Base-by-base conservation (phyloP, 2,888 invertebrate genomes). In the Diplazon laetatorius region DNA sequence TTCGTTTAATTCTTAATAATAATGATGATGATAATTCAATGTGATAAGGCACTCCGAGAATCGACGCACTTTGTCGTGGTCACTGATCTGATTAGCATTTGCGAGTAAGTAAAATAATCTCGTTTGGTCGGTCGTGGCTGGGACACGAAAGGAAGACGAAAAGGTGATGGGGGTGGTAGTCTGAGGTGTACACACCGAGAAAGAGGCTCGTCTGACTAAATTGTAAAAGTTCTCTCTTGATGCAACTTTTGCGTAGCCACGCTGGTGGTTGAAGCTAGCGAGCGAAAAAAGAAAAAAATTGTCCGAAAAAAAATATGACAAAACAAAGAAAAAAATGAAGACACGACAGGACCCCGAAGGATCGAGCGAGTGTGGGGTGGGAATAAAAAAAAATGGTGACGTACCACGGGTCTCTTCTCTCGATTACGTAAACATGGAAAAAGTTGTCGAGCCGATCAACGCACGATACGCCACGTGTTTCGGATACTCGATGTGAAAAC, bases 391-490 rank as follows among this genome's bases (percentile, higher is more conserved):
- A 78, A 65, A 74, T 69, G 37, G 68, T 60, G 66, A 71, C 60
- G 39, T 62, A 48, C 60, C 75, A 44, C 46, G 59, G 65, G 35
- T 52, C n/a, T n/a, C n/a, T 50, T 52, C 62, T 39, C 73, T 44
- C 59, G 62, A 84, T 84, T 84, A 82, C 80, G 81, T 82, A 84
- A 84, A 84, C 83, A 84, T 84, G 82, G 80, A 82, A 84, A 84
- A 84, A 84, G 84, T 84, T 84, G 59, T 79, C 71, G 80, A 72
- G 76, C 76, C 78, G 76, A 80, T 79, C 69, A 72, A 78, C 74
- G 48, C 65, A 48, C 46, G 62, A 76, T 73, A 82, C 60, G 63
- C 44, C 39, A 76, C 77, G 79, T 78, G 78, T 73, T 69, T 73
- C 44, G 74, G 55, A 72, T 76, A 55, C 80, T 16, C 57, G 70